Evolutionary conservation across 2,797 vertebrate genomes (phyloP).

Genomic region (Amblyopsis hoosieri): DNA sequence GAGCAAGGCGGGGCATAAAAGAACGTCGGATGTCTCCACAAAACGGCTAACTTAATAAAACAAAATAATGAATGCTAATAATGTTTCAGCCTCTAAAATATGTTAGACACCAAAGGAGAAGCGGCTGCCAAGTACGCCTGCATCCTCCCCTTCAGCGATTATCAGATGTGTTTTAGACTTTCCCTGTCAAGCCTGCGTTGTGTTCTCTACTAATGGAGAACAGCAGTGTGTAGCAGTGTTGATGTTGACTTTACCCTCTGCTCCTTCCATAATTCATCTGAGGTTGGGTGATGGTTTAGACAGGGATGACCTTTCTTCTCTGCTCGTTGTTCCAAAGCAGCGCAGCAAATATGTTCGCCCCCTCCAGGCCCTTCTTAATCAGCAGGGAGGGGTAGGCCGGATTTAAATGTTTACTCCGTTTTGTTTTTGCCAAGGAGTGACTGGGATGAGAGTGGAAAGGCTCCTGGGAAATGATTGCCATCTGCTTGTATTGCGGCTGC

Average conservation of each 20-base stretch:
- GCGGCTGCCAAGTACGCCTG: too few relatives aligned
- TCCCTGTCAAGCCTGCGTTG: too few relatives aligned
- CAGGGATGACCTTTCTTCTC: conserved; percentile 15
- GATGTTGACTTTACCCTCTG: not conserved
- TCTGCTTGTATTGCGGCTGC: conserved; percentile 8
- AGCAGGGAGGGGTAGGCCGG: conserved; percentile 3
- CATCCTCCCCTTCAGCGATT: too few relatives aligned
- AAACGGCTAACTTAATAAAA: too few relatives aligned
- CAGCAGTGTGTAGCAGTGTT: not conserved
- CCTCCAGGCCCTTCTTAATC: conserved; percentile 28
- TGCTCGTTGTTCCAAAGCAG: conserved; percentile 13
- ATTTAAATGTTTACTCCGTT: conserved; percentile 41
- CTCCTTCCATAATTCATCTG: not conserved
- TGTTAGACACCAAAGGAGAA: too few relatives aligned
- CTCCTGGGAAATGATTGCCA: conserved; percentile 14
- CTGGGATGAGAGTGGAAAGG: conserved; percentile 21
- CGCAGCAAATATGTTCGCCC: conserved; percentile 12
- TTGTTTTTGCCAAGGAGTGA: conserved; percentile 23
- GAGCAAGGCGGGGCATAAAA: too few relatives aligned
- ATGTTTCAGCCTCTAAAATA: too few relatives aligned
- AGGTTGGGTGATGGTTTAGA: conserved; percentile 1
- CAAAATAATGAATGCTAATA: too few relatives aligned
- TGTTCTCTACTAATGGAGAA: too few relatives aligned
- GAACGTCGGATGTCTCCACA: too few relatives aligned
- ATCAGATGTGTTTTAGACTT: too few relatives aligned